These are phyloP conservation scores for Eupithecia inturbata DNA, from an alignment of 2,888 invertebrate genomes.

Conservation along the genomic window DNA sequence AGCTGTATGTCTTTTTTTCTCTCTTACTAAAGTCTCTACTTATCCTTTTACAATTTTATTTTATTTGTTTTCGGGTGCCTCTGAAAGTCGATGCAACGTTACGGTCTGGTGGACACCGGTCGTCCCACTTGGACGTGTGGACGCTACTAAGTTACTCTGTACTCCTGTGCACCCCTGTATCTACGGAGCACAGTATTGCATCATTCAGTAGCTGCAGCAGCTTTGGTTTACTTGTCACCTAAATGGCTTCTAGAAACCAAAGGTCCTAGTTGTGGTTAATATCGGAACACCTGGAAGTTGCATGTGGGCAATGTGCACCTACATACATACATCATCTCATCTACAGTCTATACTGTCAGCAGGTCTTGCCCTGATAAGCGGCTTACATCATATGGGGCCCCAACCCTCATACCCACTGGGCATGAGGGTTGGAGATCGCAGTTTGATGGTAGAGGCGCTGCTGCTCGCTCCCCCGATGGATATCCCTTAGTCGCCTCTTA, in stretches of 20 bases:
- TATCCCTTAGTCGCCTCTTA: too few relatives aligned
- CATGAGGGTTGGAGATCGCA: neutral
- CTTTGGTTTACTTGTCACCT: neutral
- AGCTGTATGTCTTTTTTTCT: too few relatives aligned
- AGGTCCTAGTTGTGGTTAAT: neutral
- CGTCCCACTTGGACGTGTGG: conserved; percentile 66
- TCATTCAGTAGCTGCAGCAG: conserved; percentile 16
- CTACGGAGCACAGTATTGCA: conserved; percentile 11
- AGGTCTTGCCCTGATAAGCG: neutral
- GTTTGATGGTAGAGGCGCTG: neutral
- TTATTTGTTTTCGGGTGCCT: conserved; percentile 53
- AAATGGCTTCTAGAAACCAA: neutral
- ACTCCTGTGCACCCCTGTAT: conserved; percentile 19
- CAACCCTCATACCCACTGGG: neutral
- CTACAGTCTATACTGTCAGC: neutral
- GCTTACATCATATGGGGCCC: neutral
- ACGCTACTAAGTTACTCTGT: conserved; percentile 66
- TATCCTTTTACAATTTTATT: conserved; percentile 14
- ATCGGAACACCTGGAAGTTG: neutral
- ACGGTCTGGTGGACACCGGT: conserved; percentile 75
- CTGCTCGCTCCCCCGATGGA: neutral
- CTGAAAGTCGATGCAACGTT: conserved; percentile 64
- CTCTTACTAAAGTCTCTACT: neutral
- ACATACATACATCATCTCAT: neutral
- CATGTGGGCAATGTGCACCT: neutral